Percentiles rank a stretch among this genome's conserved stretches.
phyloP scores from a whole-genome alignment of 2,888 invertebrate genomes.

The Amphipyra tragopoginis region DNA sequence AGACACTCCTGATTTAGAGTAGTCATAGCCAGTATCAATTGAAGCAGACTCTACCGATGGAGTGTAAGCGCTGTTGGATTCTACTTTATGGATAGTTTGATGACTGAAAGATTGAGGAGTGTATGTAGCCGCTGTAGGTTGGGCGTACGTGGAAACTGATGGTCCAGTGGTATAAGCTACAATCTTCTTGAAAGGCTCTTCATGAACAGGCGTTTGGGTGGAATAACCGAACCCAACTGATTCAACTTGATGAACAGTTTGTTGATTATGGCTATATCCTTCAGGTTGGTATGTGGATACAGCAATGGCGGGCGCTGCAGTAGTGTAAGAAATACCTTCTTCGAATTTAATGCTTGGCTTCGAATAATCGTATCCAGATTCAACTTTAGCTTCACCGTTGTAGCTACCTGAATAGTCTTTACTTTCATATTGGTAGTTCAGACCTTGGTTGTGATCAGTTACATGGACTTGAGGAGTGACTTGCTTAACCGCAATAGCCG shows the following conservation, averaged over 20 bases:
- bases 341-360: conserved; percentile 81
- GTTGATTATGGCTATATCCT: conserved; percentile 76
- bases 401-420: conserved; percentile 60
- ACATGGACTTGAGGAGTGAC: conserved; percentile 72
- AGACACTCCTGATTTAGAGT: conserved; percentile 54
- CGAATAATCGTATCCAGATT: conserved; percentile 75
- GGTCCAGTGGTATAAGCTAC: conserved; percentile 84
- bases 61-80: conserved; percentile 63
- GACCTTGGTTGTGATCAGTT: conserved; percentile 73
- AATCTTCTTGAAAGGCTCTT: conserved; percentile 81
- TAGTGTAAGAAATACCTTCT: conserved; percentile 78
- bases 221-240: conserved; percentile 76
- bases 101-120: conserved; percentile 78
- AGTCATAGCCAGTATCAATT: conserved; percentile 59
- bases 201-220: conserved; percentile 75
- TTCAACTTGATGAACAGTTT: conserved; percentile 76
- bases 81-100: conserved; percentile 76
- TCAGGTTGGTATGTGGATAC: conserved; percentile 80
- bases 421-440: conserved; percentile 69
- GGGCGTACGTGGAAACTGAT: conserved; percentile 66
- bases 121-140: conserved; percentile 71
- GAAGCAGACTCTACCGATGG: conserved; percentile 60
- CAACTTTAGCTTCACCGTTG: conserved; percentile 45
- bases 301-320: conserved; percentile 73
- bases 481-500: conserved; percentile 73